These are phyloP conservation scores for Shinisaurus crocodilurus DNA, from an alignment of 2,113 vertebrate genomes.

Conservation along the genomic window DNA sequence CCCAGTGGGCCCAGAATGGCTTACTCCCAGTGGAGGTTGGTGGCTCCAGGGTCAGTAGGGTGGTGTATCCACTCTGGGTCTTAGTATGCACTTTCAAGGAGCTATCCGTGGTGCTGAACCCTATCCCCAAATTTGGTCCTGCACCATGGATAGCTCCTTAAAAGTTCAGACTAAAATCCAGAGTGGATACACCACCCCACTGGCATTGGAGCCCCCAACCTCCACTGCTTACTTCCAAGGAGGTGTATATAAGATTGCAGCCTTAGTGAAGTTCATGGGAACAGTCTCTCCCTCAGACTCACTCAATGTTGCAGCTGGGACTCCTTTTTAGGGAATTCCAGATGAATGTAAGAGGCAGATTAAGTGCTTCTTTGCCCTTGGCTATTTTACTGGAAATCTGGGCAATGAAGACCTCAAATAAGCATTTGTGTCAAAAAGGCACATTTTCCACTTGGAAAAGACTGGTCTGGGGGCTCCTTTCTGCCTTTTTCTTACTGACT, in stretches of 20 bases:
- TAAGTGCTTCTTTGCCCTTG: constrained; percentile 73
- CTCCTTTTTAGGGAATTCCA: constrained; percentile 46
- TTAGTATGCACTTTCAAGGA: too few species aligned
- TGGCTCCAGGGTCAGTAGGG: too few species aligned
- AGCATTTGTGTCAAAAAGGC: constrained; percentile 66
- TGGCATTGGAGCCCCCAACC: too few species aligned
- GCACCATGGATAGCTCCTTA: too few species aligned
- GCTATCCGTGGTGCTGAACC: too few species aligned
- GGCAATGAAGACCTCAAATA: constrained; percentile 61
- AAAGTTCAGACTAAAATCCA: too few species aligned
- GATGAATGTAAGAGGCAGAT: constrained; percentile 56
- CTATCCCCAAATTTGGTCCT: too few species aligned
- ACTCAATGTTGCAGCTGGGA: background rate
- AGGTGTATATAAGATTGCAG: background rate
- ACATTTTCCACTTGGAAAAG: constrained; percentile 55
- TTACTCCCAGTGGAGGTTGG: too few species aligned
- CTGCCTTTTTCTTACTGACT: constrained; percentile 54
- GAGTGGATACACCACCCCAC: too few species aligned
- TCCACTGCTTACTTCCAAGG: background rate
- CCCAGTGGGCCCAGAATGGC: background rate
- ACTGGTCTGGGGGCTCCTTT: constrained; percentile 43
- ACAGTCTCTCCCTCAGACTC: background rate
- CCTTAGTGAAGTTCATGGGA: constrained; percentile 8
- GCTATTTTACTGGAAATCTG: constrained; percentile 76
- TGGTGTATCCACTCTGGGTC: too few species aligned